Percentiles rank a stretch among this genome's conserved stretches.
Conservation (phyloP, 2,797 vertebrate species). For the Dendrocincla fuliginosa region DNA sequence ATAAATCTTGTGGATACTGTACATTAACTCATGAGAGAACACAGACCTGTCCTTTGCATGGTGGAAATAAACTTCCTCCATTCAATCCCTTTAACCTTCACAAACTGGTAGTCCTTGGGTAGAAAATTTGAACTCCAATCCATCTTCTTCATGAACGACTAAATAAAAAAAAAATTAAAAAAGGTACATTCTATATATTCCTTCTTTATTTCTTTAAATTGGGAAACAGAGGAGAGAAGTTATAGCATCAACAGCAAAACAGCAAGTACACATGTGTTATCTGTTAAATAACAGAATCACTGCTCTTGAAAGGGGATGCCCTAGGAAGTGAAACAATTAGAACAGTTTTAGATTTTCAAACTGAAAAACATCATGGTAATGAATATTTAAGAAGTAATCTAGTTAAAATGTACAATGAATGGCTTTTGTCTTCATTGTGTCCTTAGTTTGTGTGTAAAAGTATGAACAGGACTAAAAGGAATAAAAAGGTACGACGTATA, state of each 20-base stretch:
- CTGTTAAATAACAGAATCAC: slow-evolving; percentile 63
- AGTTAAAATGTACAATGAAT: not conserved
- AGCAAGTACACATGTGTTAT: slow-evolving; percentile 56
- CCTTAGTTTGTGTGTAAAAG: not conserved
- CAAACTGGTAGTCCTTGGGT: not conserved
- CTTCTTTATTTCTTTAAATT: slow-evolving; percentile 48
- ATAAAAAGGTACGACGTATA: not conserved
- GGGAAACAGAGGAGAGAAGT: slow-evolving; percentile 4
- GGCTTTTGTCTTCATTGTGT: not conserved
- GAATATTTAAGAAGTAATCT: slow-evolving; percentile 41
- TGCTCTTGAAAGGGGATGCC: slow-evolving; percentile 57
- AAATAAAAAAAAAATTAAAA: not conserved
- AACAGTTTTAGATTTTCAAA: slow-evolving; percentile 56
- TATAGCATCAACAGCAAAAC: slow-evolving; percentile 33
- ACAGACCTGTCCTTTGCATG: not conserved
- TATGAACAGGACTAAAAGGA: not conserved
- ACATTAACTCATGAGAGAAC: not conserved
- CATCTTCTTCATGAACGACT: not conserved
- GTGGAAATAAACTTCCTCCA: not conserved
- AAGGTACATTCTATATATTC: not conserved
- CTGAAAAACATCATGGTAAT: slow-evolving; percentile 38
- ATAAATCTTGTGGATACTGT: not conserved
- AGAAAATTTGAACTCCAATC: not conserved
- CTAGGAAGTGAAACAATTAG: slow-evolving; percentile 68
- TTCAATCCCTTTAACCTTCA: not conserved